Base-by-base conservation (phyloP, 2,888 invertebrate species). In the Drepana falcataria region DNA sequence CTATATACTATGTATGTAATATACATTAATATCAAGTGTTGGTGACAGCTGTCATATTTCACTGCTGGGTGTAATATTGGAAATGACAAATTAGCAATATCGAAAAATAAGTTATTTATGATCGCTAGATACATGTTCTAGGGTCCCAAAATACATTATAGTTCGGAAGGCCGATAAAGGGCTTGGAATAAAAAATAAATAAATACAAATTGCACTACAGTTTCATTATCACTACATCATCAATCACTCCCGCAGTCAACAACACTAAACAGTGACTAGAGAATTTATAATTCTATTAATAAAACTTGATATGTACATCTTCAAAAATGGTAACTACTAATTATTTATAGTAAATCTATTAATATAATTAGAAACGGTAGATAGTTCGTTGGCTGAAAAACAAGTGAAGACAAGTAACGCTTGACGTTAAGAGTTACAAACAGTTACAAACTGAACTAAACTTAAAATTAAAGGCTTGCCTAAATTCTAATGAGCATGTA, bases 401-500 rank as follows among this genome's bases (percentile, higher is more conserved):
- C n/a, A 47, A 59, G 56, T 62, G 59, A 64, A 21, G 21, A 21
- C 21, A 21, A 59, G 60, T 63, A 65, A 60, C 55, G 65, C 63
- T 65, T 67, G 66, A 59, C 64, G 57, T 56, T 52, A 53, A 59
- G 59, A 56, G 21, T 21, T 21, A 21, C 21, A n/a, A n/a, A n/a
- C n/a, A 21, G 21, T 21, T 21, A 56, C 64, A 64, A 71, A 61
- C 57, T 55, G 59, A 68, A 65, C 57, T 62, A 59, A 63, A 69
- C 68, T 51, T 71, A 65, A 71, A 69, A 69, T 68, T 73, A 73
- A 62, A 68, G 65, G 69, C 66, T 69, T 67, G 66, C 69, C 67
- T 83, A 81, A 71, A 61, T 61, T 76, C 79, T 83, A 83, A 80
- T 87, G 87, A 89, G 85, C 87, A 87, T 72, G 67, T 73, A 59